phyloP scores from a whole-genome alignment of 2,888 invertebrate genomes.

The Troides oblongomaculatus region DNA sequence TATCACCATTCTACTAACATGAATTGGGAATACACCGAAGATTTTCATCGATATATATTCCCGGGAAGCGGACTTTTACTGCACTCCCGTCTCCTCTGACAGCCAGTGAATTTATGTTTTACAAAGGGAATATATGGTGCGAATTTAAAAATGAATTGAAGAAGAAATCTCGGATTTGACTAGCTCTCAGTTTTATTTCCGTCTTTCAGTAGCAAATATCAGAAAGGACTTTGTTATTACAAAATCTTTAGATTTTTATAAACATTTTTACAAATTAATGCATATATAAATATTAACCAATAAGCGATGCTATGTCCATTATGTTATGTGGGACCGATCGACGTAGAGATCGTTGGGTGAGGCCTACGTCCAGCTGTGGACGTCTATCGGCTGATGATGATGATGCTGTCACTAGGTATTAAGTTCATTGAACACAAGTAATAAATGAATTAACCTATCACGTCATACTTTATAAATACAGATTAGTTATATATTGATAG shows the following conservation, averaged over 20 bases:
- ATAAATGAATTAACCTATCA: no score
- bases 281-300: no score
- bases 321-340: no score
- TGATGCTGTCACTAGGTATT: no score
- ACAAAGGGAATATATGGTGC: slow-evolving; percentile 25
- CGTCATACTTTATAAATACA: no score
- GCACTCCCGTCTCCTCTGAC: slow-evolving; percentile 24
- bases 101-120: slow-evolving; percentile 25
- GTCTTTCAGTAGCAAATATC: background rate
- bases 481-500: no score
- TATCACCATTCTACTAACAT: slow-evolving; percentile 24
- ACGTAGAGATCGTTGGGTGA: no score
- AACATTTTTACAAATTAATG: no score
- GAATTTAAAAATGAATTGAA: slow-evolving; percentile 18
- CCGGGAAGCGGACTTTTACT: slow-evolving; percentile 26
- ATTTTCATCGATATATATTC: slow-evolving; percentile 28
- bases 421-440: no score
- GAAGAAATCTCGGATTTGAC: slow-evolving; percentile 1
- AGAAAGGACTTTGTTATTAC: background rate
- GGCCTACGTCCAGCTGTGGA: no score
- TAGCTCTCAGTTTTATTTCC: background rate
- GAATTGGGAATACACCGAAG: slow-evolving; percentile 27
- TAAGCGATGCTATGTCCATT: no score
- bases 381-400: no score
- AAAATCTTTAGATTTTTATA: background rate